These are phyloP conservation scores for Catharus bicknelli DNA, from an alignment of 2,113 vertebrate genomes.

Conservation along the genomic window DNA sequence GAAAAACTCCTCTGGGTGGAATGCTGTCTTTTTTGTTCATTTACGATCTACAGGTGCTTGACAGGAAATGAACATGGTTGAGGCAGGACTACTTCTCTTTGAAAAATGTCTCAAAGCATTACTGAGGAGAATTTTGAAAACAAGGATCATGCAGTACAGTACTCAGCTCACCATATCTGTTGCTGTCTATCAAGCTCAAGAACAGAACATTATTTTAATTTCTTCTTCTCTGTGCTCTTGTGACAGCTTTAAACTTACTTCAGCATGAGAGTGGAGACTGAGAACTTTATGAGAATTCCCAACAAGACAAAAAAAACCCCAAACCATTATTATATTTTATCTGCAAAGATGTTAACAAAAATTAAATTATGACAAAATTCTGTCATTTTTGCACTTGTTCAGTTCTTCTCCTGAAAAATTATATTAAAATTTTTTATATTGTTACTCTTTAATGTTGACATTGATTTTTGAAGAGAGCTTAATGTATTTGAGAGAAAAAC, in stretches of 20 bases:
- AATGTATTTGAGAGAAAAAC: neutral
- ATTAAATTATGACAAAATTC: neutral
- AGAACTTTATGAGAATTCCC: neutral
- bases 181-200: neutral
- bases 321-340: neutral
- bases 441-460: neutral
- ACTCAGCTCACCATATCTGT: neutral
- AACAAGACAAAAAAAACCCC: neutral
- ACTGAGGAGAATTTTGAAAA: slow-evolving; percentile 11
- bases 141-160: neutral
- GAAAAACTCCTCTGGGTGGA: slow-evolving; percentile 14
- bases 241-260: neutral
- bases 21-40: slow-evolving; percentile 10
- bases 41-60: slow-evolving; percentile 35
- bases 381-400: neutral
- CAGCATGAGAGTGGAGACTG: neutral
- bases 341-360: neutral
- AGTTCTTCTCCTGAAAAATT: neutral
- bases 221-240: neutral
- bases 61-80: slow-evolving; percentile 30
- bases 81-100: slow-evolving; percentile 27
- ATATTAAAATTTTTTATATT: neutral
- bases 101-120: slow-evolving; percentile 21
- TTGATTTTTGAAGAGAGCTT: neutral
- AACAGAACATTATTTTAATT: neutral